Conservation (phyloP, 2,797 vertebrate species). For the Pantherophis vulpinus region DNA sequence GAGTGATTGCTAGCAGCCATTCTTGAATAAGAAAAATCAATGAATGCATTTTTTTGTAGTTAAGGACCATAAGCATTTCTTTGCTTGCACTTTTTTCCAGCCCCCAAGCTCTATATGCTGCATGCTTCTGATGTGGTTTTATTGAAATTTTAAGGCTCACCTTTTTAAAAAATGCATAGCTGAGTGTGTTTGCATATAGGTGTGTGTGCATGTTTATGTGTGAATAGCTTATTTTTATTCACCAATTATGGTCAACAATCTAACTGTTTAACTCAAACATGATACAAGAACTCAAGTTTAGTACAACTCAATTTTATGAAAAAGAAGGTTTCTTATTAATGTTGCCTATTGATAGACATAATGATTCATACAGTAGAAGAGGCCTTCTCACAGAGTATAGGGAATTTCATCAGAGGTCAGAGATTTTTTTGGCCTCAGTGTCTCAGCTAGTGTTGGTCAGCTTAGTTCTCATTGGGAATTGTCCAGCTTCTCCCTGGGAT, state of each 20-base stretch:
- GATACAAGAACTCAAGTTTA: not conserved
- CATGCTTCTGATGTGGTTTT: not conserved
- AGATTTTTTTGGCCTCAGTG: not conserved
- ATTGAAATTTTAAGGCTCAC: not conserved
- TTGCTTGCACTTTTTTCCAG: not conserved
- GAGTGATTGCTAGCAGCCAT: not conserved
- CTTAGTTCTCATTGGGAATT: not conserved
- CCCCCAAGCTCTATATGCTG: not conserved
- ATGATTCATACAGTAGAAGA: not conserved
- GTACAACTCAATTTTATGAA: not conserved
- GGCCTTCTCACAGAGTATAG: not conserved
- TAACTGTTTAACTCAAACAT: not conserved
- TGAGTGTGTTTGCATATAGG: not conserved
- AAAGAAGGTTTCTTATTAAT: not conserved
- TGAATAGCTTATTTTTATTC: not conserved
- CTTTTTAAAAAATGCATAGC: not conserved
- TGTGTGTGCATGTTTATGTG: not conserved
- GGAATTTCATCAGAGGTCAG: not conserved
- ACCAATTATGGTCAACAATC: not conserved
- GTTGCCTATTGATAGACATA: not conserved
- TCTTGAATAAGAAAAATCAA: not conserved
- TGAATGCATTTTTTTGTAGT: not conserved
- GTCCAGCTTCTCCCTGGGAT: not conserved
- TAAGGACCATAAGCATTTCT: not conserved
- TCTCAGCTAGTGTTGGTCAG: not conserved